These are phyloP conservation scores for Anisognathus igniventris DNA, from an alignment of 2,797 vertebrate genomes.

Conservation along the genomic window DNA sequence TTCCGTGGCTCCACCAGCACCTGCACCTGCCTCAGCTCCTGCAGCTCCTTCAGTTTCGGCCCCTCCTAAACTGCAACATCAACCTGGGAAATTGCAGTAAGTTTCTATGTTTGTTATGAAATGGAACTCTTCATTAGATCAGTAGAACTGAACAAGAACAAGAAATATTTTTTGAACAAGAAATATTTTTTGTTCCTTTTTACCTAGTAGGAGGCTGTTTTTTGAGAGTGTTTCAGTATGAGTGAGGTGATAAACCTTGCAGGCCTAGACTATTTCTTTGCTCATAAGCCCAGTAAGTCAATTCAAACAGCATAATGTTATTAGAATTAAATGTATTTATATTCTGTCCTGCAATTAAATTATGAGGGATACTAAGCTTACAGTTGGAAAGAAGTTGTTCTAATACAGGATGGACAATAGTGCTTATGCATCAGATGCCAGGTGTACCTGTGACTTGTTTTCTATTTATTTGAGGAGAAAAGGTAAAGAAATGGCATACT, in stretches of 20 bases:
- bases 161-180: not conserved
- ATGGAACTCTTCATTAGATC: not conserved
- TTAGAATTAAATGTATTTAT: not conserved
- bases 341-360: not conserved
- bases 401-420: not conserved
- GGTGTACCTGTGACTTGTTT: not conserved
- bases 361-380: not conserved
- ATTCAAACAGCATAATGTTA: not conserved
- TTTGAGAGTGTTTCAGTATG: not conserved
- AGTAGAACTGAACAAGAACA: not conserved
- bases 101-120: conserved; percentile 29
- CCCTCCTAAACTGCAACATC: conserved; percentile 45
- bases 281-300: not conserved
- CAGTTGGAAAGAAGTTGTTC: not conserved
- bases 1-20: conserved; percentile 24
- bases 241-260: not conserved
- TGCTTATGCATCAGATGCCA: not conserved
- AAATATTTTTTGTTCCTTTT: not conserved
- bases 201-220: not conserved
- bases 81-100: conserved; percentile 74
- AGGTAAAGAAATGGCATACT: not conserved
- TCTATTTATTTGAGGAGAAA: not conserved
- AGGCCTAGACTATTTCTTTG: not conserved
- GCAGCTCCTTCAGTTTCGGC: conserved; percentile 9
- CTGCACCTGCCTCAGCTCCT: conserved; percentile 2